Percentiles rank a stretch among this genome's conserved stretches.
Conservation (phyloP, 2,113 vertebrate genomes). For the Paradisaea rubra region DNA sequence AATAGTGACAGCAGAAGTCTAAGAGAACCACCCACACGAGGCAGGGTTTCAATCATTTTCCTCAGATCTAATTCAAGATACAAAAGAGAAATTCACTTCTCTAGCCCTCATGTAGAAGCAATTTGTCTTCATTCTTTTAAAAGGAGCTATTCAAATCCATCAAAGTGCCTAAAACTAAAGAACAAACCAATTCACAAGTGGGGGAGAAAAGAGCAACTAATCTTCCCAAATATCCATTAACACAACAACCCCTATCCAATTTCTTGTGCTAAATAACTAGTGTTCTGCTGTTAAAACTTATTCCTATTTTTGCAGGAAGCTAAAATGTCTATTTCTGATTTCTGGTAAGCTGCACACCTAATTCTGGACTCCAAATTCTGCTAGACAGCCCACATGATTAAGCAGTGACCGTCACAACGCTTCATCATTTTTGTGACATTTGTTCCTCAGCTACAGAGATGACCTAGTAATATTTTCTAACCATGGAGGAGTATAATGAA, state of each 20-base stretch:
- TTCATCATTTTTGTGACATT: background rate
- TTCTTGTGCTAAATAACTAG: background rate
- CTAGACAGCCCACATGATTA: background rate
- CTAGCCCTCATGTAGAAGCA: background rate
- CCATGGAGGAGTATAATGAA: background rate
- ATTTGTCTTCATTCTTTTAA: background rate
- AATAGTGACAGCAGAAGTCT: background rate
- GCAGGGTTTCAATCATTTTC: background rate
- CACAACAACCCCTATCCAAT: background rate
- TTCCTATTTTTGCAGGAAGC: background rate
- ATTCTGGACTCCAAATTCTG: background rate
- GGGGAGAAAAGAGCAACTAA: background rate
- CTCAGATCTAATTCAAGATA: background rate
- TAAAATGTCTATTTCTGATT: background rate
- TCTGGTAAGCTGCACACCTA: background rate
- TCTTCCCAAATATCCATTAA: background rate
- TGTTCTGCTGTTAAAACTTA: background rate
- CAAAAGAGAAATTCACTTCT: background rate
- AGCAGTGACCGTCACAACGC: rapidly evolving
- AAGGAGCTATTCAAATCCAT: background rate
- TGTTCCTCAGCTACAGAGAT: background rate
- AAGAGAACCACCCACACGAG: background rate
- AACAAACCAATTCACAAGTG: background rate
- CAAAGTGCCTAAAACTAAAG: background rate
- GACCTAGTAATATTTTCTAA: background rate